A percentile compares a stretch with the other conserved stretches of the same genome.
These are phyloP conservation scores for Oreochromis niloticus DNA, from an alignment of 2,113 vertebrate species.

Conservation along the genomic window DNA sequence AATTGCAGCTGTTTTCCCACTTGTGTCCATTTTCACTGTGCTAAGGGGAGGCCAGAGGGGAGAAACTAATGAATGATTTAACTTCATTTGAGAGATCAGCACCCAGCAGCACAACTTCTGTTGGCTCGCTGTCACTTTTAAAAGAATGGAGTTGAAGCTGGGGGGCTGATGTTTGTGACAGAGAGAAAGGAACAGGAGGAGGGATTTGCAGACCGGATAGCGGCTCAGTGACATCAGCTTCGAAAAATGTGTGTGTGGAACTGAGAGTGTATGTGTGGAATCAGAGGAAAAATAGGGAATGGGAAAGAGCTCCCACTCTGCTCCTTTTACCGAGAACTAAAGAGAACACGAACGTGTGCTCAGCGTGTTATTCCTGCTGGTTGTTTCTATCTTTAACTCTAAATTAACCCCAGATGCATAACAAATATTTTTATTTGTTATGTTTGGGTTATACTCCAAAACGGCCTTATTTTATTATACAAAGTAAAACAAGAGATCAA, in stretches of 20 bases:
- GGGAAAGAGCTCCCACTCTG: conserved; percentile 32
- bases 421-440: not conserved
- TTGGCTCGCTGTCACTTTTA: conserved; percentile 14
- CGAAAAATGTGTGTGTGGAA: conserved; percentile 68
- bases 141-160: conserved; percentile 12
- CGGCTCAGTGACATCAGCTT: conserved; percentile 73
- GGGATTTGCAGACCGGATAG: conserved; percentile 70
- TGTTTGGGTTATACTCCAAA: not conserved
- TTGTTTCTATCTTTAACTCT: not conserved
- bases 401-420: not conserved
- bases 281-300: not conserved
- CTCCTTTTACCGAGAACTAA: not conserved
- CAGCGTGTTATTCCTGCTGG: not conserved
- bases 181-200: conserved; percentile 57
- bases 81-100: not conserved
- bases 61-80: conserved; percentile 6
- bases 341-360: not conserved
- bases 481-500: not conserved
- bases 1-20: not conserved
- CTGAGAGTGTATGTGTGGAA: conserved; percentile 19
- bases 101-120: not conserved
- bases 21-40: not conserved
- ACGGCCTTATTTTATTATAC: not conserved
- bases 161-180: conserved; percentile 27
- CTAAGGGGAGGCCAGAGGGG: not conserved